Conservation (phyloP, 2,113 vertebrate species). For the Aplodontia rufa region DNA sequence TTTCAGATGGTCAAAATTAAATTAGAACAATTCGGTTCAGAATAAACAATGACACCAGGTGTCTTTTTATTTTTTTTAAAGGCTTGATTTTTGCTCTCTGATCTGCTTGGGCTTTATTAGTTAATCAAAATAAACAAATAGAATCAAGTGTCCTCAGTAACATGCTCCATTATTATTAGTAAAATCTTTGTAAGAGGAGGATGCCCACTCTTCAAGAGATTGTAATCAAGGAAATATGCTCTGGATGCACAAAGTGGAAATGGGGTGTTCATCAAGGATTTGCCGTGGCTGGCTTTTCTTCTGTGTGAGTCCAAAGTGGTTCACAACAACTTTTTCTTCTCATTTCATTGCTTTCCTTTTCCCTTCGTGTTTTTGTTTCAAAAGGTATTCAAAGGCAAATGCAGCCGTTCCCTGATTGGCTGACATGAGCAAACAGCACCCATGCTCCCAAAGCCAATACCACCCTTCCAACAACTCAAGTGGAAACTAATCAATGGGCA, state of each 20-base stretch:
- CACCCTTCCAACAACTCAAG: neutral
- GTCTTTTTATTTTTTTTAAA: neutral
- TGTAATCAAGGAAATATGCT: neutral
- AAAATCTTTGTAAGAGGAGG: neutral
- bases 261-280: neutral
- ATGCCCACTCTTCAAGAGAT: neutral
- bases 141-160: neutral
- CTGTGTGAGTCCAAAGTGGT: neutral
- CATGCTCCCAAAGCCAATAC: no score
- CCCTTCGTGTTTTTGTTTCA: neutral
- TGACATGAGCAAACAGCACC: neutral
- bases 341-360: neutral
- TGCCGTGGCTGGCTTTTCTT: neutral
- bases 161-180: neutral
- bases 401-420: neutral
- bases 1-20: neutral
- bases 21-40: neutral
- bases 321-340: neutral
- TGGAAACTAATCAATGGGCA: neutral
- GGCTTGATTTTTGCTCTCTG: neutral
- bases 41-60: neutral
- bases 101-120: neutral
- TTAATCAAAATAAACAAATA: constrained; percentile 48
- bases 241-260: neutral
- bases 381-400: neutral